phyloP scores from a whole-genome alignment of 2,888 invertebrate genomes.

The Cyclophora punctaria region DNA sequence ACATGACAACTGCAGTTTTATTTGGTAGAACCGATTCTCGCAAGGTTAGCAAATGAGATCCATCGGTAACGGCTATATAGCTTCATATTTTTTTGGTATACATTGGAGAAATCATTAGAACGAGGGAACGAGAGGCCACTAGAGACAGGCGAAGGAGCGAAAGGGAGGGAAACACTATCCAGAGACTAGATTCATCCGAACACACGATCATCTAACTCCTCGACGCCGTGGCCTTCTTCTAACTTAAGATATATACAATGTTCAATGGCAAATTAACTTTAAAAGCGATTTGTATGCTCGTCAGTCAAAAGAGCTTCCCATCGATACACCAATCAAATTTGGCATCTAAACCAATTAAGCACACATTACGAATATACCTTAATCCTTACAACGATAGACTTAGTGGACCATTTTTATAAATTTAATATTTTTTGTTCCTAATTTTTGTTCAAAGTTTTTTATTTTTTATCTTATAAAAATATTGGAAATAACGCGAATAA shows the following conservation, averaged over 20 bases:
- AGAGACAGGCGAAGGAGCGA: constrained; percentile 9
- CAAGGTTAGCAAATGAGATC: constrained; percentile 52
- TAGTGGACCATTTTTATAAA: constrained; percentile 62
- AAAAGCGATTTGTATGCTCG: constrained; percentile 48
- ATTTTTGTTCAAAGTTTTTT: constrained; percentile 49
- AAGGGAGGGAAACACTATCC: constrained; percentile 6
- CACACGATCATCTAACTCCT: constrained; percentile 26
- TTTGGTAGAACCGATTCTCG: constrained; percentile 52
- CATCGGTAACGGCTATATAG: constrained; percentile 72
- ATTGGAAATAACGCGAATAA: constrained; percentile 21
- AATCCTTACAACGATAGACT: constrained; percentile 51
- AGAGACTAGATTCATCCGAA: constrained; percentile 62
- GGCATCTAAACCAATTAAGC: constrained; percentile 54
- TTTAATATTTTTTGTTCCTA: constrained; percentile 49
- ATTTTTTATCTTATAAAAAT: constrained; percentile 28
- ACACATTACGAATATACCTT: constrained; percentile 46
- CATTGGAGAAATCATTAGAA: constrained; percentile 62
- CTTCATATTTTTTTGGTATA: constrained; percentile 71
- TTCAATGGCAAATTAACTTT: constrained; percentile 46
- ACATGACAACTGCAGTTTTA: constrained; percentile 48
- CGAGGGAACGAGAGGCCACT: constrained; percentile 56
- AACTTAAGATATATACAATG: constrained; percentile 58
- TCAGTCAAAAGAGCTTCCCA: constrained; percentile 52
- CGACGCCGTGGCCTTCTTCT: constrained; percentile 11
- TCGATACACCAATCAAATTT: constrained; percentile 58